phyloP scores from a whole-genome alignment of 1,140 invertebrate genomes.

The Sweltsa coloradensis region DNA sequence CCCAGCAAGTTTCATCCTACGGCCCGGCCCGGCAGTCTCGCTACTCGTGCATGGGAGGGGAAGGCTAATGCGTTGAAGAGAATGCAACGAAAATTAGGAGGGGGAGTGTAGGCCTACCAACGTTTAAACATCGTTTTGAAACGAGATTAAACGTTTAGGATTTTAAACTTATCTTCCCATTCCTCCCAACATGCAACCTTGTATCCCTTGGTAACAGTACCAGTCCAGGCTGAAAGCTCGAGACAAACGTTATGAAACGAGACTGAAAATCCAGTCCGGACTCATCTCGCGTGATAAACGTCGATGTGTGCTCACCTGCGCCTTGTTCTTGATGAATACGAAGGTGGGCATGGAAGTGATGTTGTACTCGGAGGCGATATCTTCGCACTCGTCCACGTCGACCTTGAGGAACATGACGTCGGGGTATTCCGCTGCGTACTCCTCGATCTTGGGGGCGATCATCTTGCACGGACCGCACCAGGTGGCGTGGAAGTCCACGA shows the following conservation, averaged over 20 bases:
- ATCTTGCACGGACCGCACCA: conserved; percentile 91
- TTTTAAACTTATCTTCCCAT: not conserved
- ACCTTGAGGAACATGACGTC: conserved; percentile 57
- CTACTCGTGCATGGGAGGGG: no score
- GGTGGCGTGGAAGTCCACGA: conserved; percentile 72
- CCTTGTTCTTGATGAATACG: conserved; percentile 68
- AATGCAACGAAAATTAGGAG: no score
- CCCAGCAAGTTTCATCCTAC: no score
- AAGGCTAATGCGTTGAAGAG: no score
- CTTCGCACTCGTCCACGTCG: conserved; percentile 83
- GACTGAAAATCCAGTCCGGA: not conserved
- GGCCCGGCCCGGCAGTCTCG: no score
- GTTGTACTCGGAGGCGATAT: conserved; percentile 64
- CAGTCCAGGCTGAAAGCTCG: not conserved
- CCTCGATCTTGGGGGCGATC: conserved; percentile 71
- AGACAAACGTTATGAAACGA: conserved; percentile 2
- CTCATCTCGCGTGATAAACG: not conserved
- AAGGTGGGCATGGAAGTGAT: conserved; percentile 90
- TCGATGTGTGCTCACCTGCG: conserved; percentile 36
- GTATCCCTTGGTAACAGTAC: conserved; percentile 6
- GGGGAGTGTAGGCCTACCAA: no score
- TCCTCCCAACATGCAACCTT: conserved; percentile 3
- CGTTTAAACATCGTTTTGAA: no score
- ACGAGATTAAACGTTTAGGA: no score
- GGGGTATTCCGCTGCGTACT: conserved; percentile 22